These are phyloP conservation scores for Andrena hattorfiana DNA, from an alignment of 2,888 invertebrate species.

Conservation along the genomic window DNA sequence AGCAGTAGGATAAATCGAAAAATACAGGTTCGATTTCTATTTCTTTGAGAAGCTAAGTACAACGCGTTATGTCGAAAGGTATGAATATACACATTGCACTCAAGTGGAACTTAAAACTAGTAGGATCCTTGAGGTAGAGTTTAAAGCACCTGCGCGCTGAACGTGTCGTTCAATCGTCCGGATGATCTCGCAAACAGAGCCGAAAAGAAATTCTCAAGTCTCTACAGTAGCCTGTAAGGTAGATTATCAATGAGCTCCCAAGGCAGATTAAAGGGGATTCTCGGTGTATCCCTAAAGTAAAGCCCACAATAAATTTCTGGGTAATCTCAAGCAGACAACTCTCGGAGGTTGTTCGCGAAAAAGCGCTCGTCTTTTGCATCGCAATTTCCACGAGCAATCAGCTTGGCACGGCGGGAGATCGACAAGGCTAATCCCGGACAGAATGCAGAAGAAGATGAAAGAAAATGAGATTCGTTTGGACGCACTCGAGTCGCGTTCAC, in stretches of 20 bases:
- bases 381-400: neutral
- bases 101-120: no score
- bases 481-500: constrained; percentile 1
- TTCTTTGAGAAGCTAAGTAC: no score
- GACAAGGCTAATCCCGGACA: constrained; percentile 9
- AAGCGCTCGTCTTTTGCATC: neutral
- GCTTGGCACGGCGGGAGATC: constrained; percentile 4
- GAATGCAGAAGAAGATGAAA: neutral
- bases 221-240: neutral
- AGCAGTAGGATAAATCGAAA: neutral
- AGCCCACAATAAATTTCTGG: constrained; percentile 7
- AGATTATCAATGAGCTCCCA: constrained; percentile 5
- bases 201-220: neutral
- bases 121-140: no score
- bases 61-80: no score
- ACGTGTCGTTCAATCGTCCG: neutral
- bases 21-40: no score
- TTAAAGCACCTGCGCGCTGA: no score
- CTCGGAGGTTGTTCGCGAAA: no score
- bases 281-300: neutral
- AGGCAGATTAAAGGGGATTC: constrained; percentile 5
- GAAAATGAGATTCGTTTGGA: constrained; percentile 38
- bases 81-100: no score
- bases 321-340: neutral
- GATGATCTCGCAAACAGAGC: neutral